Conservation (phyloP, 1,140 invertebrate genomes). For the Drosophila ogumai region DNA sequence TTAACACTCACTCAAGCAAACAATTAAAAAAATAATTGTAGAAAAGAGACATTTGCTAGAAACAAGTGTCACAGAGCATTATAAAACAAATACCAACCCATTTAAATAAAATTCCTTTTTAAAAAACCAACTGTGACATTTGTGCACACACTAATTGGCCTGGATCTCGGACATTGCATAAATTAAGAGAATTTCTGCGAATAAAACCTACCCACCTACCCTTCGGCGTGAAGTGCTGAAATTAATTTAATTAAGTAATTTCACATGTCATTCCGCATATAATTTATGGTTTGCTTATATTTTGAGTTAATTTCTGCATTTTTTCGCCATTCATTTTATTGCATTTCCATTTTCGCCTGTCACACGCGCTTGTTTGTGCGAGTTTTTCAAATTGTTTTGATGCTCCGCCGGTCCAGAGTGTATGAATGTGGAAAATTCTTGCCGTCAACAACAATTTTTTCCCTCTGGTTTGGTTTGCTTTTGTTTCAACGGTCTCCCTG, state of each 20-base stretch:
- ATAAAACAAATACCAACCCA: slow-evolving; percentile 4
- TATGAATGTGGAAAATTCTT: slow-evolving; percentile 38
- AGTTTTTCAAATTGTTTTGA: slow-evolving; percentile 67
- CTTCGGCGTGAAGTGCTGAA: slow-evolving; percentile 40
- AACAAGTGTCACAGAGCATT: neutral
- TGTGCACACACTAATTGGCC: slow-evolving; percentile 47
- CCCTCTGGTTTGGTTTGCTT: slow-evolving; percentile 24
- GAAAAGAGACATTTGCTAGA: neutral
- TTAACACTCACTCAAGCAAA: neutral
- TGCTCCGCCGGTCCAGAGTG: slow-evolving; percentile 45
- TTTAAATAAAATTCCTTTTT: slow-evolving; percentile 16
- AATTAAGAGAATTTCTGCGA: slow-evolving; percentile 61
- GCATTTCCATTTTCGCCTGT: slow-evolving; percentile 39
- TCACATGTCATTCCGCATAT: slow-evolving; percentile 71
- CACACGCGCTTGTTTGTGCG: slow-evolving; percentile 56
- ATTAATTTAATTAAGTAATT: slow-evolving; percentile 79
- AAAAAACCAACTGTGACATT: slow-evolving; percentile 14
- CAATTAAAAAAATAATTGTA: neutral
- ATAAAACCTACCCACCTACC: slow-evolving; percentile 6
- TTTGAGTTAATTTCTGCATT: slow-evolving; percentile 69
- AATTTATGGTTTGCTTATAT: slow-evolving; percentile 70
- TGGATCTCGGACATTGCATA: slow-evolving; percentile 49
- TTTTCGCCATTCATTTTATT: slow-evolving; percentile 36
- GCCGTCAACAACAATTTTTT: slow-evolving; percentile 52
- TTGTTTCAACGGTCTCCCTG: slow-evolving; percentile 1